A percentile compares a stretch with the other conserved stretches of the same genome.
Evolutionary conservation across 2,888 invertebrate species (phyloP).

Genomic region (Trichopria drosophilae): DNA sequence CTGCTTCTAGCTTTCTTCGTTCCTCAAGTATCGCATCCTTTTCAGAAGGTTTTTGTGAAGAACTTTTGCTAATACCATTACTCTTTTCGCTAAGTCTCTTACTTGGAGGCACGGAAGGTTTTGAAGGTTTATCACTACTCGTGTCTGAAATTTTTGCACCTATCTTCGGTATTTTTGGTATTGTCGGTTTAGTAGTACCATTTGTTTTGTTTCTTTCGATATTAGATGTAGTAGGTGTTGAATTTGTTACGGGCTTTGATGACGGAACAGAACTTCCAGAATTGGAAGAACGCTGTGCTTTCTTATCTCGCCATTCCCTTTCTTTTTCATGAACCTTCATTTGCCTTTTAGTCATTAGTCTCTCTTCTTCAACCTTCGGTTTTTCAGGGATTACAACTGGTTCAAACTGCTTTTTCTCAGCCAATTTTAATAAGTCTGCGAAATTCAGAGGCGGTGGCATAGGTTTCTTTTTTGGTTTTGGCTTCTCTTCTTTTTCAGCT

Average conservation of each 20-base stretch:
- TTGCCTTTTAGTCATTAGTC: slow-evolving; percentile 80
- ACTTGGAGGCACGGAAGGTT: no score
- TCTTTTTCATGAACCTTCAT: slow-evolving; percentile 75
- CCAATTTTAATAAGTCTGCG: slow-evolving; percentile 75
- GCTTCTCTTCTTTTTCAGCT: slow-evolving; percentile 57
- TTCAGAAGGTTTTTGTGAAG: slow-evolving; percentile 33
- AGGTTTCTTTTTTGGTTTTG: slow-evolving; percentile 65
- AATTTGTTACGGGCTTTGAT: slow-evolving; percentile 14
- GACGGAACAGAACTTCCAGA: slow-evolving; percentile 28
- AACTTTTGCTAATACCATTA: slow-evolving; percentile 24
- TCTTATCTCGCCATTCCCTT: slow-evolving; percentile 66
- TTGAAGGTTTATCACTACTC: slow-evolving; percentile 1
- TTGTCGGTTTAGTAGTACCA: slow-evolving; percentile 9
- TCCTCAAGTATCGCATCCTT: slow-evolving; percentile 49
- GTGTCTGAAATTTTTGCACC: slow-evolving; percentile 21
- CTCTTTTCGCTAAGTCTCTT: slow-evolving; percentile 6
- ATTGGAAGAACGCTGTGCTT: slow-evolving; percentile 42
- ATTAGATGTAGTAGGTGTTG: slow-evolving; percentile 59
- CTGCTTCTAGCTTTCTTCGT: slow-evolving; percentile 49
- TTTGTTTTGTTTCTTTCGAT: slow-evolving; percentile 44
- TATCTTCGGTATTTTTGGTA: slow-evolving; percentile 5
- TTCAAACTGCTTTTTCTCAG: slow-evolving; percentile 81
- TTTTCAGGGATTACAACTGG: slow-evolving; percentile 68
- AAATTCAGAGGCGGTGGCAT: slow-evolving; percentile 79
- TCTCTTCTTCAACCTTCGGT: slow-evolving; percentile 61